phyloP scores from a whole-genome alignment of 2,113 vertebrate species.

The Solea senegalensis region DNA sequence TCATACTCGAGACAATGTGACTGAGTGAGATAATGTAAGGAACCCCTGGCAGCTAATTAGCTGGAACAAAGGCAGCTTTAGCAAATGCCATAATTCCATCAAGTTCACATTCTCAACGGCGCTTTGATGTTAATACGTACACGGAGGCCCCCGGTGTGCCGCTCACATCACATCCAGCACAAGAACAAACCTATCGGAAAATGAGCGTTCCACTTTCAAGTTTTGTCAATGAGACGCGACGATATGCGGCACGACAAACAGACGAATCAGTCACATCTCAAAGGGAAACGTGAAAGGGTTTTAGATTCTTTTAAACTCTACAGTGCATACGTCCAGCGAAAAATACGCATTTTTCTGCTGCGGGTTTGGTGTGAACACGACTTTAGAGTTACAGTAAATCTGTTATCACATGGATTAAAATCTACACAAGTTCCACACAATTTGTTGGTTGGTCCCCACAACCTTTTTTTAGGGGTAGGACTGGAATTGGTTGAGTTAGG shows the following conservation, averaged over 20 bases:
- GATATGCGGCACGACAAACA: conserved; percentile 29
- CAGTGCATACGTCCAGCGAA: too few species aligned
- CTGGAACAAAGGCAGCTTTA: conserved; percentile 20
- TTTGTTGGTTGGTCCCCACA: too few species aligned
- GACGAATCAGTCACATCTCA: conserved; percentile 13
- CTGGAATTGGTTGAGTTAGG: too few species aligned
- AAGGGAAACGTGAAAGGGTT: background rate
- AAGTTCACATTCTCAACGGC: conserved; percentile 34
- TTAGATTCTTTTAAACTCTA: background rate
- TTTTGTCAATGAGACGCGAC: background rate
- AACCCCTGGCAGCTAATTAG: conserved; percentile 32
- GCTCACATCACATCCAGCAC: conserved; percentile 10
- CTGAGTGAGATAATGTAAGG: conserved; percentile 30
- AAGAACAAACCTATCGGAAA: conserved; percentile 28
- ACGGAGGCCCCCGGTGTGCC: conserved; percentile 5
- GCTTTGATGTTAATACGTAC: conserved; percentile 46
- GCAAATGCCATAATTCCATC: conserved; percentile 40
- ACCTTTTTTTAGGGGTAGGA: too few species aligned
- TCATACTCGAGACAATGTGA: conserved; percentile 37
- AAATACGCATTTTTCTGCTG: too few species aligned
- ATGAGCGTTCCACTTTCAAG: conserved; percentile 13
- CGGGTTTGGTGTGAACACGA: too few species aligned
- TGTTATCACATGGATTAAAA: too few species aligned
- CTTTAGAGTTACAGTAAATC: too few species aligned
- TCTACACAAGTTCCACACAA: too few species aligned